A percentile compares a stretch with the other conserved stretches of the same genome.
Conservation (phyloP, 53 echinoderm and acorn worm genomes). For the Luidia sarsii region DNA sequence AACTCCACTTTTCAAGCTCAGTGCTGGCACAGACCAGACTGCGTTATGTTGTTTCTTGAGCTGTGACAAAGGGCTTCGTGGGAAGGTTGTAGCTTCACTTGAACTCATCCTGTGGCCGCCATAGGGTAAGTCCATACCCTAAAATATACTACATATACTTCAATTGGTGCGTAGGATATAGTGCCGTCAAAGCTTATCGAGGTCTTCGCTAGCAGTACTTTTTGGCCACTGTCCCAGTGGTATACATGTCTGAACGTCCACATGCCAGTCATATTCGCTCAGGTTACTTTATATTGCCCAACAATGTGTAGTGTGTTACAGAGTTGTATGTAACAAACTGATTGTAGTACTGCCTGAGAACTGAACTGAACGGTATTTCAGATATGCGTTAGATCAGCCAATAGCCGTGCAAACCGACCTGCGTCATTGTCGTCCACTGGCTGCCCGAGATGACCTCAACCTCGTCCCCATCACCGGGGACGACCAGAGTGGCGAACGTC, state of each 20-base stretch:
- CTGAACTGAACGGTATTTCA: too few relatives aligned
- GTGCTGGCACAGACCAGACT: not conserved
- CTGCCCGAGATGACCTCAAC: slow-evolving; percentile 71
- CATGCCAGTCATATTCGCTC: not conserved
- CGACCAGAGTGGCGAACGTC: too few relatives aligned
- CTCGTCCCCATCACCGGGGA: slow-evolving; percentile 80
- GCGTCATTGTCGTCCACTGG: slow-evolving; percentile 59
- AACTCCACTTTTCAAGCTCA: not conserved
- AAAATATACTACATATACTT: not conserved
- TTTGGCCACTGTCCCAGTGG: too few relatives aligned
- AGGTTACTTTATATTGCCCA: not conserved
- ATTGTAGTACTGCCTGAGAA: not conserved
- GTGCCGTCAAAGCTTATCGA: too few relatives aligned
- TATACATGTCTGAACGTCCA: not conserved
- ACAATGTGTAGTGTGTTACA: not conserved
- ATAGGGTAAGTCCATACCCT: not conserved
- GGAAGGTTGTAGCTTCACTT: not conserved
- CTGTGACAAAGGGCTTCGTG: not conserved
- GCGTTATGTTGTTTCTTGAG: not conserved
- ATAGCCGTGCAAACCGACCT: slow-evolving; percentile 40
- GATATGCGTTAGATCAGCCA: not conserved
- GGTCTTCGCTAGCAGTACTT: too few relatives aligned
- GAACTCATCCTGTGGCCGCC: not conserved
- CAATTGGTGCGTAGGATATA: too few relatives aligned
- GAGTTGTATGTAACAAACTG: not conserved